phyloP scores from a whole-genome alignment of 2,113 vertebrate species.

The Hippotragus niger region DNA sequence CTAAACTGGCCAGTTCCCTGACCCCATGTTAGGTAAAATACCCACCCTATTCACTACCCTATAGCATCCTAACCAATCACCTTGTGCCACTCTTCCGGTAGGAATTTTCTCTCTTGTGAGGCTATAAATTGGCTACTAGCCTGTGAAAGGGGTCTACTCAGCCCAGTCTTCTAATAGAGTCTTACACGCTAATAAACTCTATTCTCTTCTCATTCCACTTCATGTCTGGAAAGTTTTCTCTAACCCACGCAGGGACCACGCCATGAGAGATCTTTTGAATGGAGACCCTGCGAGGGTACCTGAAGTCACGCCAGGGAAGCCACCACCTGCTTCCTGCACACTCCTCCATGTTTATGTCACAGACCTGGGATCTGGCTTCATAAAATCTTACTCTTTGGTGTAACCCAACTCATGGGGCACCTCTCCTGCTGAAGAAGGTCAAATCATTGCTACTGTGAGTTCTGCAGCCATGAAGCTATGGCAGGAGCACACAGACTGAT shows the following conservation, averaged over 20 bases:
- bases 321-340: not conserved
- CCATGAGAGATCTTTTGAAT: not conserved
- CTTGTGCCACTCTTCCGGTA: not conserved
- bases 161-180: not conserved
- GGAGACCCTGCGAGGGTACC: not conserved
- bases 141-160: not conserved
- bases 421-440: not conserved
- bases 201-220: not conserved
- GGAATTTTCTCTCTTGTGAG: not conserved
- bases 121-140: not conserved
- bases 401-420: not conserved
- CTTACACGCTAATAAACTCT: accelerated
- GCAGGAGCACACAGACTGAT: not conserved
- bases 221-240: not conserved
- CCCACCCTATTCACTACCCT: not conserved
- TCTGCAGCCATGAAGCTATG: not conserved
- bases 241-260: not conserved
- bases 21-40: not conserved
- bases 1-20: not conserved
- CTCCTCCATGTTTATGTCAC: not conserved
- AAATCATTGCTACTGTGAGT: not conserved
- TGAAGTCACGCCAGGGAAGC: not conserved
- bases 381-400: not conserved
- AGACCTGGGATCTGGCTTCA: not conserved
- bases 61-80: not conserved